These are phyloP conservation scores for Paragorgia papillata DNA, from an alignment of 92 coral and sea anemone species.

Conservation along the genomic window DNA sequence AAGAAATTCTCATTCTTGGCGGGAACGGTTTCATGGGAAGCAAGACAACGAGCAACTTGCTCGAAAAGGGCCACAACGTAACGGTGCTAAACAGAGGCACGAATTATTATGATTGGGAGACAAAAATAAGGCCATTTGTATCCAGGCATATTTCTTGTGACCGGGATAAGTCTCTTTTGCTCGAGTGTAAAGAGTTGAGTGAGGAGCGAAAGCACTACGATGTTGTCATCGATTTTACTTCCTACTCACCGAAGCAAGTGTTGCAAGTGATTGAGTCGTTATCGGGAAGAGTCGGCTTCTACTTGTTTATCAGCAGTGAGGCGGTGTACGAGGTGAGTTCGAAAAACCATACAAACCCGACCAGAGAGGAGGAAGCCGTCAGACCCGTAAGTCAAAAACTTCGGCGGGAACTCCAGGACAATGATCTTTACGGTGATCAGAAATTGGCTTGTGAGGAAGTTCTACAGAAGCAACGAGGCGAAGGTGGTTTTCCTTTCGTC, in stretches of 20 bases:
- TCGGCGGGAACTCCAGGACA: slow-evolving; percentile 67
- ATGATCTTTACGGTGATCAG: slow-evolving; percentile 85
- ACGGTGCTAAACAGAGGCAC: slow-evolving; percentile 94
- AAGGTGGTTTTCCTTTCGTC: slow-evolving; percentile 88
- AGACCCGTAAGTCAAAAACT: slow-evolving; percentile 77
- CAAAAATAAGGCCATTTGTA: slow-evolving; percentile 74
- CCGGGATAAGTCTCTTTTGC: slow-evolving; percentile 72
- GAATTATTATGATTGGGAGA: slow-evolving; percentile 88
- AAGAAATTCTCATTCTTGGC: slow-evolving; percentile 81
- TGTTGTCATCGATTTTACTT: slow-evolving; percentile 91
- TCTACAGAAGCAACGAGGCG: slow-evolving; percentile 65
- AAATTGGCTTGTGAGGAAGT: slow-evolving; percentile 94
- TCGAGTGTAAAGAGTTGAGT: slow-evolving; percentile 81
- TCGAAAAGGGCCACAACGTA: slow-evolving; percentile 69
- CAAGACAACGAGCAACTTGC: slow-evolving; percentile 66
- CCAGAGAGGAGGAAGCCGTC: slow-evolving; percentile 81
- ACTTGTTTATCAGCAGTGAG: slow-evolving; percentile 86
- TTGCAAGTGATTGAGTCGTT: slow-evolving; percentile 71
- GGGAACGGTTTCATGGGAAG: slow-evolving; percentile 98
- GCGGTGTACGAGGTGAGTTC: slow-evolving; percentile 91
- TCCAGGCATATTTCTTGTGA: slow-evolving; percentile 74
- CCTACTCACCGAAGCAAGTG: slow-evolving; percentile 77
- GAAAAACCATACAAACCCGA: slow-evolving; percentile 72
- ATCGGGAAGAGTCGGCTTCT: slow-evolving; percentile 75
- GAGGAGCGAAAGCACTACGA: slow-evolving; percentile 72